Evolutionary conservation across 2,113 vertebrate species (phyloP).

Genomic region (Picathartes gymnocephalus): DNA sequence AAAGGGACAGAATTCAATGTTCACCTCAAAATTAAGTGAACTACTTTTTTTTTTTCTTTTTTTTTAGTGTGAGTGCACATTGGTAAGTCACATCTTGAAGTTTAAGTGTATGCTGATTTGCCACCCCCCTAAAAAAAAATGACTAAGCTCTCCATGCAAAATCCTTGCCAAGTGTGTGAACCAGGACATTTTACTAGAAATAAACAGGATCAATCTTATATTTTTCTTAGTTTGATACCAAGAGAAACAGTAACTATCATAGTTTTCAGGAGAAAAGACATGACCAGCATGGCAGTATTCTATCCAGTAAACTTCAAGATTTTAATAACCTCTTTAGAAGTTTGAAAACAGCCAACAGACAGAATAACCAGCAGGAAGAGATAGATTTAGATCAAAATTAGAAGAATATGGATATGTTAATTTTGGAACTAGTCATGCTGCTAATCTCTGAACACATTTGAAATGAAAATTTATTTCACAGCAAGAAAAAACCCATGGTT

Average conservation of each 20-base stretch:
- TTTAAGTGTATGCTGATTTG: not conserved
- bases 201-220: not conserved
- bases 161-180: not conserved
- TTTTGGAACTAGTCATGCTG: not conserved
- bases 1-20: not conserved
- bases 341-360: not conserved
- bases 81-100: not conserved
- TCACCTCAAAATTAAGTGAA: not conserved
- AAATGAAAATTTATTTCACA: slow-evolving; percentile 5
- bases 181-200: not conserved
- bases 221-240: not conserved
- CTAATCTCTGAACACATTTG: not conserved
- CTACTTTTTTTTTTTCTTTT: not conserved
- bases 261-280: not conserved
- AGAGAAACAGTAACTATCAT: not conserved
- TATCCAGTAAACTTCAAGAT: not conserved
- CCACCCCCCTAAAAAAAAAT: rapidly evolving
- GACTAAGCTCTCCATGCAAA: not conserved
- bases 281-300: not conserved
- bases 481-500: not conserved
- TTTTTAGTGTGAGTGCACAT: not conserved
- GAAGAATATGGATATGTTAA: not conserved
- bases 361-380: not conserved
- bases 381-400: not conserved
- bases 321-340: not conserved